Conservation (phyloP, 2,888 invertebrate genomes). For the Achlya flavicornis region DNA sequence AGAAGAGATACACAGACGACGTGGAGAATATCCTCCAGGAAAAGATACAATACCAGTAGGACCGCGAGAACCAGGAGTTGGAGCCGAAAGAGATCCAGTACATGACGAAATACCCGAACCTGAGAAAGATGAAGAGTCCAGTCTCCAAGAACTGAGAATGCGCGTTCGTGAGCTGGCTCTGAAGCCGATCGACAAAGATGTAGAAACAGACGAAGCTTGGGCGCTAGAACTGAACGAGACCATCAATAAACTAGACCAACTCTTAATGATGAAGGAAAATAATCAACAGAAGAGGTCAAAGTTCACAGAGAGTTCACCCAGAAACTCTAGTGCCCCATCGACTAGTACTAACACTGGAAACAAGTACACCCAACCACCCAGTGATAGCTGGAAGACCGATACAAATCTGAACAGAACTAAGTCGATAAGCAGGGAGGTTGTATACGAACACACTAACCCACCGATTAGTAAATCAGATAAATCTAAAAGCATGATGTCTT, state of each 20-base stretch:
- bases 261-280: constrained; percentile 87
- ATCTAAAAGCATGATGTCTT: constrained; percentile 79
- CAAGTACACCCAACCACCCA: constrained; percentile 56
- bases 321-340: constrained; percentile 71
- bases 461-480: constrained; percentile 69
- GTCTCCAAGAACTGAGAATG: constrained; percentile 87
- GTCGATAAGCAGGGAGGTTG: constrained; percentile 69
- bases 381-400: constrained; percentile 59
- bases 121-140: constrained; percentile 79
- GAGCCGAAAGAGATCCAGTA: constrained; percentile 86
- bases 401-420: constrained; percentile 63
- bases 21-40: constrained; percentile 80
- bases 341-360: constrained; percentile 65
- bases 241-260: constrained; percentile 89
- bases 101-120: constrained; percentile 65
- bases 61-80: constrained; percentile 89
- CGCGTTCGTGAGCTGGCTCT: constrained; percentile 89
- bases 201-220: constrained; percentile 88
- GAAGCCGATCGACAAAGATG: constrained; percentile 89
- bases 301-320: constrained; percentile 66
- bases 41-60: constrained; percentile 78
- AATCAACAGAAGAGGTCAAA: constrained; percentile 82
- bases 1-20: constrained; percentile 93
- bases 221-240: constrained; percentile 90
- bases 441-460: constrained; percentile 63